Conservation (phyloP, 2,888 invertebrate species). For the Yponomeuta cagnagella region DNA sequence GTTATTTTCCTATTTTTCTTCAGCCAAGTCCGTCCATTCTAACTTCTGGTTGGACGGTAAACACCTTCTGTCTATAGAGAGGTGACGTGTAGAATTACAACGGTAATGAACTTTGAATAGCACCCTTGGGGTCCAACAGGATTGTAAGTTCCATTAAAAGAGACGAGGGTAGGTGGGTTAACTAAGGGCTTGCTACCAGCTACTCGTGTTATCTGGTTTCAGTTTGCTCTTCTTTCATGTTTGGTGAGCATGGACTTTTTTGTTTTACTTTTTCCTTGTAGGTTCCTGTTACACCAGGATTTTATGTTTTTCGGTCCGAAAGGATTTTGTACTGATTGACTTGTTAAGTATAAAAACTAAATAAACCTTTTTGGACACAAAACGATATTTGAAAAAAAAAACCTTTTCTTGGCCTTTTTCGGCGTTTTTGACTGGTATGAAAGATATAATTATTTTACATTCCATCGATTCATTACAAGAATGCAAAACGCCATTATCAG, state of each 20-base stretch:
- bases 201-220: slow-evolving; percentile 3
- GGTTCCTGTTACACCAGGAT: neutral
- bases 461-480: no score
- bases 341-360: neutral
- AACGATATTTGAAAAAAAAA: no score
- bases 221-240: neutral
- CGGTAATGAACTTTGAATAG: slow-evolving; percentile 1
- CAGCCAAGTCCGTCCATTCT: neutral
- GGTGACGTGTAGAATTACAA: slow-evolving; percentile 1
- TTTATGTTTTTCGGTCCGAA: neutral
- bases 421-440: no score
- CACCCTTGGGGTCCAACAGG: slow-evolving; percentile 1
- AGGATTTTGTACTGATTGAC: neutral
- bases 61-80: neutral
- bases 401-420: no score
- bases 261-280: neutral
- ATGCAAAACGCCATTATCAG: no score
- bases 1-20: no score
- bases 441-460: no score
- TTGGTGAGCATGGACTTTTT: neutral
- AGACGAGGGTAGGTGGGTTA: slow-evolving; percentile 1
- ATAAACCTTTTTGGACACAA: no score
- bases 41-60: neutral
- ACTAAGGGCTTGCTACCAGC: neutral
- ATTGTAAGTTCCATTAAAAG: neutral